Evolutionary conservation across 2,797 vertebrate species (phyloP), one percentile per base, ranked within the genome.

Genomic region (Huso huso): DNA sequence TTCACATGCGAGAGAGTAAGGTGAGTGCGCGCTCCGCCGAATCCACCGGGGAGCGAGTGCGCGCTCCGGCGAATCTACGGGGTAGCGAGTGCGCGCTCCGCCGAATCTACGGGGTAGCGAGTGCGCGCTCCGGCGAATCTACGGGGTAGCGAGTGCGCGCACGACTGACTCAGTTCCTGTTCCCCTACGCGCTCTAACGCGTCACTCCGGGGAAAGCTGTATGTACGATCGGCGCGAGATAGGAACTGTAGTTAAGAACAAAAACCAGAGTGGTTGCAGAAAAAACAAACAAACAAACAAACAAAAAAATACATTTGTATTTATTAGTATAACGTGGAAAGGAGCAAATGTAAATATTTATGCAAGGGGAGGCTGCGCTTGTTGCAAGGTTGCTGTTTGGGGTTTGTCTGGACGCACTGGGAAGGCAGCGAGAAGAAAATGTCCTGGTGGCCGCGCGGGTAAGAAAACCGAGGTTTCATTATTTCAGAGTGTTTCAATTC

Each of bases 381-480:
- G 6, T 8, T 9, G 2, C 6, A 11, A 3, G 12, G 18, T 68
- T 60, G 13, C 48, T 52, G 11, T 53, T 51, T 49, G 48, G 53
- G 50, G 50, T 48, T 8, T 66, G 68, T 62, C 62, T 50, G 58
- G 5, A 55, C 62, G 12, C 8, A 70, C 52, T 10, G 1, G 69
- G 69, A 11, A 80, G 79, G 64, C 69, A 64, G 70, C 71, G 69
- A 23, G 55, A n/a, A 37, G 9, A 80, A 83, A 74, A 92, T 91
- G 90, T 90, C 88, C 15, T 81, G 83, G 82, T 83, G 82, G 86
- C 48, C 78, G 86, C 88, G 88, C 85, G 79, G 88, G 90, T 91
- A 82, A 85, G 79, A 69, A 48, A 55, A 37, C 6, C 55, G 10
- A 1, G 37, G 37, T 4, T 37, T 37, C 37, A 37, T 37, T 37